phyloP scores from a whole-genome alignment of 2,113 vertebrate genomes.

The Aythya baeri region DNA sequence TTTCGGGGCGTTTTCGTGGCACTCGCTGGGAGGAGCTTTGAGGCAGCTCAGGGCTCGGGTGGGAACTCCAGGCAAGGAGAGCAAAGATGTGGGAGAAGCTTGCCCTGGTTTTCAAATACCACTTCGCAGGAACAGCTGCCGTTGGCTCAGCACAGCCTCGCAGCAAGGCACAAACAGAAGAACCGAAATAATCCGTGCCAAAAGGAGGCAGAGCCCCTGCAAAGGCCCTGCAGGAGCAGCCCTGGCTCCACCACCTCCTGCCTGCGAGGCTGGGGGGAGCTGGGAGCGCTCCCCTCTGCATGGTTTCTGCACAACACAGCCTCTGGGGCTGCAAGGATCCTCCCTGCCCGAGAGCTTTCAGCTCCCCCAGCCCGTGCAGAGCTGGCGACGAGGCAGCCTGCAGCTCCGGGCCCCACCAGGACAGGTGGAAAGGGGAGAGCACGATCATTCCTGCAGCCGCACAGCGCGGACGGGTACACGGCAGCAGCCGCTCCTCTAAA shows the following conservation, averaged over 20 bases:
- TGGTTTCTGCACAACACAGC: neutral
- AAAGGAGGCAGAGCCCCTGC: neutral
- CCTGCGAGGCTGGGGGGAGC: accelerated
- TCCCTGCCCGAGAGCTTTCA: neutral
- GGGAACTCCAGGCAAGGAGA: neutral
- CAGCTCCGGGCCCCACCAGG: neutral
- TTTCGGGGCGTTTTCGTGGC: neutral
- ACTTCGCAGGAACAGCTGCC: slow-evolving; percentile 11
- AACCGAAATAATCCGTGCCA: neutral
- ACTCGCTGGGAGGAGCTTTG: neutral
- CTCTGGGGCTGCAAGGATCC: neutral
- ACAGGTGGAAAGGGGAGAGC: neutral
- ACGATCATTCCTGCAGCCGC: neutral
- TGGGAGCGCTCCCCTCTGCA: neutral
- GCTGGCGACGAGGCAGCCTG: neutral
- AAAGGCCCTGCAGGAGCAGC: neutral
- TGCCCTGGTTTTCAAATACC: neutral
- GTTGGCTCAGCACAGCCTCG: neutral
- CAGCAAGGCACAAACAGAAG: neutral
- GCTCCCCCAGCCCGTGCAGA: neutral
- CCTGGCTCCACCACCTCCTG: neutral
- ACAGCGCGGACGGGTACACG: neutral
- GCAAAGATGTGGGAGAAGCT: neutral
- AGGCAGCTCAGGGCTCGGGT: neutral
- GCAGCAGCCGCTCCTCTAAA: slow-evolving; percentile 10